Conservation (phyloP, 2,888 invertebrate genomes). For the Nephrotoma flavescens region DNA sequence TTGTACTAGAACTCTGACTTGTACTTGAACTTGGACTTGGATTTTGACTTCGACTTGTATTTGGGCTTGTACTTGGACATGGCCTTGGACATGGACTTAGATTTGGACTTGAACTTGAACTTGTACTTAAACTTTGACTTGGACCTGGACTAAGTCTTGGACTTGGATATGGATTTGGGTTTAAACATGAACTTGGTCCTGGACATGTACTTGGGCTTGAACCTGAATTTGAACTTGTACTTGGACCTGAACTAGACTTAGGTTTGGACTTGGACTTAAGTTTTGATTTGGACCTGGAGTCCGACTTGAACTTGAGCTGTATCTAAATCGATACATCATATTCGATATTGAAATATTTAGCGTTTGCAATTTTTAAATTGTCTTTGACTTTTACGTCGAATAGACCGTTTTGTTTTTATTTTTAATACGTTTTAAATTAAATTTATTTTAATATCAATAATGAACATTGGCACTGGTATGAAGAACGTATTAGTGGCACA, state of each 20-base stretch:
- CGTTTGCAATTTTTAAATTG: no score
- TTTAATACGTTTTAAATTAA: no score
- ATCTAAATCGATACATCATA: no score
- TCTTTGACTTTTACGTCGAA: no score
- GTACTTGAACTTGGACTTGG: neutral
- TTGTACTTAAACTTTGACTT: neutral
- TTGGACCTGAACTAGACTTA: neutral
- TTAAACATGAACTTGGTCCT: neutral
- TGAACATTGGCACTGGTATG: no score
- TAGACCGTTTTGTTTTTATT: no score
- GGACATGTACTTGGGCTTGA: neutral
- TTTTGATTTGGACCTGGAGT: neutral
- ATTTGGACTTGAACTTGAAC: neutral
- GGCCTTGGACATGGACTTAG: neutral
- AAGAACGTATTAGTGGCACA: no score
- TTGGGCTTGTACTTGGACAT: neutral
- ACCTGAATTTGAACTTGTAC: neutral
- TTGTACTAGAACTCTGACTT: neutral
- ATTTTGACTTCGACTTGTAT: neutral
- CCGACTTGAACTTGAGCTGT: no score
- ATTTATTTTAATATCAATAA: no score
- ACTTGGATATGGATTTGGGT: neutral
- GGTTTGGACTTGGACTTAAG: neutral
- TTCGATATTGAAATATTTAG: no score
- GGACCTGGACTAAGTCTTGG: neutral